Base-by-base conservation (phyloP, 2,113 vertebrate genomes). In the Melanocharis versteri region DNA sequence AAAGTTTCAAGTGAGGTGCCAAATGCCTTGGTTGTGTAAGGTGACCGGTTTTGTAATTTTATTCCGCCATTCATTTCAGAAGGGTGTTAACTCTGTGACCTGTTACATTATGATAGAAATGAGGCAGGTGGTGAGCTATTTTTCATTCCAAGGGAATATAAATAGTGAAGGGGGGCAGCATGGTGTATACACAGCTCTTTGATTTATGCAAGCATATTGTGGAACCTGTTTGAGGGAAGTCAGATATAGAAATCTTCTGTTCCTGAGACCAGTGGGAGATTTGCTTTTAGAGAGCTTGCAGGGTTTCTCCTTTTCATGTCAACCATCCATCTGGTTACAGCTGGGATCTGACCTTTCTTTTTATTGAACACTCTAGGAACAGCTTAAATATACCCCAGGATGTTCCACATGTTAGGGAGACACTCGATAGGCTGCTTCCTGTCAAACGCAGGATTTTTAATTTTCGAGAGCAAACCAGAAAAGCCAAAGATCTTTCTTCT, bases 111-210 rank as follows among this genome's bases (percentile, higher is more conserved):
- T 95, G 96, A 97, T 79, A 95, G 94, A 82, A 94, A 53, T 24
- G 80, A 96, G 91, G 92, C 96, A 97, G 95, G 96, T 97, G 96
- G 92, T 89, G 75, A 94, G 90, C 96, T 96, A 79, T 94, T 94
- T 97, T 96, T 96, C 91, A 80, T 94, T 91, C 61, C 78, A 39
- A 79, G 48, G 35, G 87, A 91, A 62, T 96, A 96, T 96, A 97
- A 97, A 96, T 97, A 96, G 96, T 89, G 91, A 92, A 93, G 90
- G 56, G 93, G 78, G 78, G 80, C 88, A 95, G 77, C 2, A 4
- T 91, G 77, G 70, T 91, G 73, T 87, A 42, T 79, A 65, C 73
- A 30, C 66, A 83, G 91, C 66, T 85, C 93, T 94, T 94, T 94
- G 92, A 96, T 96, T 97, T 94, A 94, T 96, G 92, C 83, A 87